Conservation (phyloP, 2,797 vertebrate species). For the Nyctibius grandis region DNA sequence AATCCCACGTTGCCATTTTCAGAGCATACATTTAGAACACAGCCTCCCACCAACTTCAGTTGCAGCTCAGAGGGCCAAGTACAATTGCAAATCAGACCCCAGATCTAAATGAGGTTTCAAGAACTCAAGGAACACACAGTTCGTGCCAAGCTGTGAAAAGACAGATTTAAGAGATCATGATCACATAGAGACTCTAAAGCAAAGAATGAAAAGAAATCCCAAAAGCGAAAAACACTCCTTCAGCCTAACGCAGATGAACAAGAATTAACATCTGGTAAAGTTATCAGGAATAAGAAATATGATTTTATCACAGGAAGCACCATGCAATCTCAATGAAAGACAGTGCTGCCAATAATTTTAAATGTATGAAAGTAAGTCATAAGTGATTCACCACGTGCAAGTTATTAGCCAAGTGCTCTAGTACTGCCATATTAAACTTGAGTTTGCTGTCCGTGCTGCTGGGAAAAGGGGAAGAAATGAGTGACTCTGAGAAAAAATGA, state of each 20-base stretch:
- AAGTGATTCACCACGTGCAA: neutral
- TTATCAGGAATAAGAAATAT: neutral
- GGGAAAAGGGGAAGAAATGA: neutral
- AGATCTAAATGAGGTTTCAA: conserved; percentile 26
- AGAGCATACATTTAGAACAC: neutral
- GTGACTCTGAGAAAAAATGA: neutral
- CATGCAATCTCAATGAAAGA: neutral
- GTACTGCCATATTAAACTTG: neutral
- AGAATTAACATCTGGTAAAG: conserved; percentile 20
- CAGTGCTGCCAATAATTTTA: neutral
- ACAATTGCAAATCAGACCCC: neutral
- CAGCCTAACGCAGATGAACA: neutral
- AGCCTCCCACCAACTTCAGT: neutral
- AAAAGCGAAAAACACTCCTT: neutral
- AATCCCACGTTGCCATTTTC: neutral
- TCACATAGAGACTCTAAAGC: neutral
- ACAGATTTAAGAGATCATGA: neutral
- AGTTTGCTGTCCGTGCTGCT: neutral
- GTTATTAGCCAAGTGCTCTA: neutral
- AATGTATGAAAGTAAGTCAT: neutral
- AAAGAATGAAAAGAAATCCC: neutral
- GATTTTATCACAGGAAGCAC: conserved; percentile 49
- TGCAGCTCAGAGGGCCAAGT: neutral
- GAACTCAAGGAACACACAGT: neutral
- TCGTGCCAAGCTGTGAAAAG: neutral